Evolutionary conservation across 2,888 invertebrate genomes (phyloP), one percentile per base, ranked within the genome.

Genomic region (Hartigia nigra): DNA sequence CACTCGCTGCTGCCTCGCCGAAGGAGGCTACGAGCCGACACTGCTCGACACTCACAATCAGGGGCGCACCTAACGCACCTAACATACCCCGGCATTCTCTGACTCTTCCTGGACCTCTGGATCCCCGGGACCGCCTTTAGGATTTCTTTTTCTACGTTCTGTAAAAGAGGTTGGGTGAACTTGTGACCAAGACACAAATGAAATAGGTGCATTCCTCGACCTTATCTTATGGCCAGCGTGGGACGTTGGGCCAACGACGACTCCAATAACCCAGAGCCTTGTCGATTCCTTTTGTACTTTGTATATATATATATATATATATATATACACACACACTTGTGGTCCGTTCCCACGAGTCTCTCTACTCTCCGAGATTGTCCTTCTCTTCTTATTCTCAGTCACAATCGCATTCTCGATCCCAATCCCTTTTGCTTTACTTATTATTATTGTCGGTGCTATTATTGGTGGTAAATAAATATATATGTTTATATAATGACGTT

Each of bases 31-130:
- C 80, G 84, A 84, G 85, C 85, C 85, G 87, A 86, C 85, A 55
- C 55, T 55, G 55, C 55, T 55, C 55, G 55, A 55, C 55, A 55
- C 55, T 55, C 55, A 55, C 55, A 86, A 82, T 86, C 88, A 88
- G 88, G 88, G 88, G 85, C 88, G 88, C 88, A 88, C 87, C 88
- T 88, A 88, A 79, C 78, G 77, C 70, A 76, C 31, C 78, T 34
- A 37, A 36, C 75, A 37, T 34, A 75, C 37, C 34, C 75, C 75
- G 31, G 31, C 35, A 34, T 34, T 35, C 36, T 74, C 35, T 77
- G 36, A 37, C 32, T 76, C 35, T 35, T 36, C 14, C 32, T 32
- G 32, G 69, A 32, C 55, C 70, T 70, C 70, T 69, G 69, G 34
- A 55, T 31, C 74, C 70, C 74, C 77, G n/a, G 35, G n/a, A 31